Conservation (phyloP, 2,113 vertebrate species). For the Speoplatyrhinus poulsoni region DNA sequence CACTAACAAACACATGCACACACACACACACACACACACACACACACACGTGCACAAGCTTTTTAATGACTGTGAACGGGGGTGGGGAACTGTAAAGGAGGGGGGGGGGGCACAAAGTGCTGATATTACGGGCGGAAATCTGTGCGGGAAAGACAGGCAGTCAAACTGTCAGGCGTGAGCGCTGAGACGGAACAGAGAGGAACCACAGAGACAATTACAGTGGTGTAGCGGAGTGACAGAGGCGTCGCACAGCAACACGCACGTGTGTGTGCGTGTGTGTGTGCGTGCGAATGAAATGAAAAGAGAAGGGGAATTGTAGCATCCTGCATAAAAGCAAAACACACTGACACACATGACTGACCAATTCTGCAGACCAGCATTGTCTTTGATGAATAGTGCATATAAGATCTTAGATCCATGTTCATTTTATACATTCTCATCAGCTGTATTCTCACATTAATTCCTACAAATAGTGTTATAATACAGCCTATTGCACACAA, state of each 20-base stretch:
- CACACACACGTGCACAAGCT: slow-evolving; percentile 13
- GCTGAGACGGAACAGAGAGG: slow-evolving; percentile 66
- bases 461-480: not conserved
- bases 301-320: slow-evolving; percentile 17
- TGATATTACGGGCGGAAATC: slow-evolving; percentile 63
- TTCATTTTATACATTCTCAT: too few species aligned
- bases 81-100: not conserved
- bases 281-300: not conserved
- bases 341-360: slow-evolving; percentile 19
- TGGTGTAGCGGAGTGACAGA: slow-evolving; percentile 52
- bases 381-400: not conserved
- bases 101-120: slow-evolving; percentile 42
- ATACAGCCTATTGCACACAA: too few species aligned
- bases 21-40: slow-evolving; percentile 16
- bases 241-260: slow-evolving; percentile 7
- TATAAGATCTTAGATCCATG: not conserved
- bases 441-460: not conserved
- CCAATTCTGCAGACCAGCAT: slow-evolving; percentile 11
- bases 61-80: slow-evolving; percentile 50
- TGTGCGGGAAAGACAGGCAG: slow-evolving; percentile 63
- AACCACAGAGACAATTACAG: slow-evolving; percentile 68
- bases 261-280: too few species aligned
- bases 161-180: slow-evolving; percentile 69
- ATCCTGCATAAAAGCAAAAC: not conserved
- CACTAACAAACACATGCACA: slow-evolving; percentile 12